phyloP scores from a whole-genome alignment of 2,113 vertebrate genomes.

The Myxocyprinus asiaticus region DNA sequence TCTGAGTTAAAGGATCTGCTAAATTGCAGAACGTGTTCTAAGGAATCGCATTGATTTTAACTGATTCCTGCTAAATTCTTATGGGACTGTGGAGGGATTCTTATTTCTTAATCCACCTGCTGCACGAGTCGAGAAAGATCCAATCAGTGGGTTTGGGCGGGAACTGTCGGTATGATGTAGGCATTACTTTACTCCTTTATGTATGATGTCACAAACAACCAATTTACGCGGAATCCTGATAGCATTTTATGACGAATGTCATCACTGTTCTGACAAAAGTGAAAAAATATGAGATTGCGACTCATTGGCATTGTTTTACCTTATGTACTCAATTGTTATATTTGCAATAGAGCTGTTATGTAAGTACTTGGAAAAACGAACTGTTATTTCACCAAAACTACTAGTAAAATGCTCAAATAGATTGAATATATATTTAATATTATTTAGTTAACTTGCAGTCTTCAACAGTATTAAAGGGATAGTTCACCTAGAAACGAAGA shows the following conservation, averaged over 20 bases:
- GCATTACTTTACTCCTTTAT: not conserved
- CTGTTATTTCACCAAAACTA: too few species aligned
- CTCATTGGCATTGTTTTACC: too few species aligned
- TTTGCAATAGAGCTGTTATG: too few species aligned
- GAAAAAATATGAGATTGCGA: too few species aligned
- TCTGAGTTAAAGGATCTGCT: not conserved
- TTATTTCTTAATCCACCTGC: conserved; percentile 24
- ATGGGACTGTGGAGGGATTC: conserved; percentile 19
- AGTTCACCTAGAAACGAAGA: too few species aligned
- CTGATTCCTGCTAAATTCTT: not conserved
- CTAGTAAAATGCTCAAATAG: too few species aligned
- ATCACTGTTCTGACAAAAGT: not conserved
- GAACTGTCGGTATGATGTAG: conserved; percentile 20
- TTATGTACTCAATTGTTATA: too few species aligned
- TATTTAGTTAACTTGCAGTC: too few species aligned
- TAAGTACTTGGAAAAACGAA: too few species aligned
- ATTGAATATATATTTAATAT: too few species aligned
- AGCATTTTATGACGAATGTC: too few species aligned
- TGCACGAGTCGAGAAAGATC: conserved; percentile 32
- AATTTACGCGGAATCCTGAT: not conserved
- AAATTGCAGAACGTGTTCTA: not conserved
- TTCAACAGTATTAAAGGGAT: too few species aligned
- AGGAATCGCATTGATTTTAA: conserved; percentile 2
- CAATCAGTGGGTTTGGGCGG: conserved; percentile 53
- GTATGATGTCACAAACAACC: not conserved